Evolutionary conservation across 2,113 vertebrate species (phyloP).

Genomic region (Megaceryle maxima): DNA sequence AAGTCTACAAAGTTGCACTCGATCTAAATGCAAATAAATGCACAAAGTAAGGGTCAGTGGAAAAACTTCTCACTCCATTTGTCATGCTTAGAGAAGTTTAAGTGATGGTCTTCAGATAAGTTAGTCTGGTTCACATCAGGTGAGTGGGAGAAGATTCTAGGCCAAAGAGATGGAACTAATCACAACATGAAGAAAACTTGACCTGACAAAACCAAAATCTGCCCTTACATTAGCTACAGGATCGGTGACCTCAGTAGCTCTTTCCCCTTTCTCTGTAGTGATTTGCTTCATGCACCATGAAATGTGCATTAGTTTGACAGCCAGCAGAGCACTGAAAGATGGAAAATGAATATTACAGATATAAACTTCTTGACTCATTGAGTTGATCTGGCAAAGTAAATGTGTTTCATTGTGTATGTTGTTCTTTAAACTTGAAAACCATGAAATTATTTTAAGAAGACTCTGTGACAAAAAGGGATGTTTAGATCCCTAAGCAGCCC

Average conservation of each 20-base stretch:
- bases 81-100: neutral
- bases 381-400: neutral
- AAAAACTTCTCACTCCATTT: neutral
- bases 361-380: neutral
- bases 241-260: constrained; percentile 5
- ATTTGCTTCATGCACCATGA: constrained; percentile 8
- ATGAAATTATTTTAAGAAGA: neutral
- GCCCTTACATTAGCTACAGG: neutral
- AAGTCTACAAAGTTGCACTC: neutral
- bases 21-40: neutral
- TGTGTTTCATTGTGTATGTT: neutral
- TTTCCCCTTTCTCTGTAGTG: constrained; percentile 23
- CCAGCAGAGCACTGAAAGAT: neutral
- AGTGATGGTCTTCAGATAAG: neutral
- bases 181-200: constrained; percentile 27
- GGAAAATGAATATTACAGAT: neutral
- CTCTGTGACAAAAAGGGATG: neutral
- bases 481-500: neutral
- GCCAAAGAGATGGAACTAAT: neutral
- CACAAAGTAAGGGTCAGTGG: neutral
- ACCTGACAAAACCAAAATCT: constrained; percentile 34
- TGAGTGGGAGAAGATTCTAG: neutral
- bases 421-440: neutral
- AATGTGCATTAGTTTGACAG: constrained; percentile 42
- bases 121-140: neutral